Evolutionary conservation across 2,113 vertebrate species (phyloP), one percentile per base, ranked within the genome.

Genomic region (Lathamus discolor): DNA sequence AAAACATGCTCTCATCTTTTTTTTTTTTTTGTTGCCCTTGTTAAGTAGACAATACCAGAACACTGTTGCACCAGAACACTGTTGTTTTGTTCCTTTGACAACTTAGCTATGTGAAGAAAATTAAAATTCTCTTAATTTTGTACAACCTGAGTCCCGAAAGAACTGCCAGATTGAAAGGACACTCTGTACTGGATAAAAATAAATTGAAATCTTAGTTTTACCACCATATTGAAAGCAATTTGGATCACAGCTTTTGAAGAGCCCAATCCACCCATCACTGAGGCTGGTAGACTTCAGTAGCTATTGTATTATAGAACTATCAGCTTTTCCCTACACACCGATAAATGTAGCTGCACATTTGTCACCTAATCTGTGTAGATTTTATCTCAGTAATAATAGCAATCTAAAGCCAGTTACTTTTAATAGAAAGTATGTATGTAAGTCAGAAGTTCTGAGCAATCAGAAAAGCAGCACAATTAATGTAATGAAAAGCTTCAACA

Each of bases 351-450:
- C 13, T 76, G 37, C 19, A 39, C 19, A 48, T 49, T 82, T 89
- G 25, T 55, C 59, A 83, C n/a, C 17, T 87, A 96, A 96, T 96
- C 94, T 96, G 90, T 93, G 93, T 84, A 93, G 92, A 91, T 94
- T 96, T 97, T 96, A 90, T 92, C 76, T 95, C 88, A 87, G 68
- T 94, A 97, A 96, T 93, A 97, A 93, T 70, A 93, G 20, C 59
- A 93, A 87, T 90, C 81, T 95, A 70, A 91, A 95, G 7, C 9
- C 39, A 46, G 76, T 86, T 68, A 51, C 77, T 89, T 95, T 89
- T 87, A 83, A 94, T 63, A 92, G 82, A 95, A 96, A 74, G 6
- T 73, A 73, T 83, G 61, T 67, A 52, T 51, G 25, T 61, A 94
- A 91, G 63, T 46, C 62, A 96, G 94, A 96, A 74, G 24, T 94